A percentile compares a stretch with the other conserved stretches of the same genome.
These are phyloP conservation scores for human DNA, from an alignment of 2,113 vertebrate genomes.

Conservation along the genomic window DNA sequence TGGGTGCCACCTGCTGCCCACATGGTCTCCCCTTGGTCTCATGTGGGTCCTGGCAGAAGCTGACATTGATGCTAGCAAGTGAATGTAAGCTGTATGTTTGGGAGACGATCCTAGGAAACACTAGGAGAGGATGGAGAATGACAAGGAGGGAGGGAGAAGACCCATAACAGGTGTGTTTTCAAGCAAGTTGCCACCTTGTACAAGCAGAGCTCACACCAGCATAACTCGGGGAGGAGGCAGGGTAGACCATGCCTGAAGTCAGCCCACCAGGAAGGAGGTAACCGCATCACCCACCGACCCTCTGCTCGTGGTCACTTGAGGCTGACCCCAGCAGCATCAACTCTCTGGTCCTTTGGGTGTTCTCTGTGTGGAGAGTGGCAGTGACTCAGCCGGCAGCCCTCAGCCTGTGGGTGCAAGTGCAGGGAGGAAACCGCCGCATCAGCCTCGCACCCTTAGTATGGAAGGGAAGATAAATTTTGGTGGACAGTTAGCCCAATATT, in stretches of 20 bases:
- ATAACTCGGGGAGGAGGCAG: fast-evolving
- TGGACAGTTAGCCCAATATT: no score
- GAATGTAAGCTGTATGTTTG: background rate
- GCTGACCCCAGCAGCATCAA: background rate
- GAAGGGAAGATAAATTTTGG: no score
- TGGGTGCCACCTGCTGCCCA: fast-evolving
- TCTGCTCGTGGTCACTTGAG: background rate
- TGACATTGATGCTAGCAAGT: background rate
- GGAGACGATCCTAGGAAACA: background rate
- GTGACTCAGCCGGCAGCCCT: fast-evolving
- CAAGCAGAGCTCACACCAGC: fast-evolving
- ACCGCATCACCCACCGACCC: fast-evolving
- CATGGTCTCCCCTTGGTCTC: background rate
- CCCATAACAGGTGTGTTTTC: fast-evolving
- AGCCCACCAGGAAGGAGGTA: background rate
- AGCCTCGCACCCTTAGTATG: no score
- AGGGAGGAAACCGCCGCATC: fast-evolving
- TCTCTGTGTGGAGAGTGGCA: fast-evolving
- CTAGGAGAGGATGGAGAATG: background rate
- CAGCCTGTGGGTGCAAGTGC: background rate
- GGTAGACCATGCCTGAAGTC: fast-evolving
- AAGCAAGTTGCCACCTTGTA: background rate
- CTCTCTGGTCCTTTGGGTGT: fast-evolving
- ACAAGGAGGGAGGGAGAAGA: background rate
- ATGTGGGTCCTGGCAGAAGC: background rate